These are phyloP conservation scores for Acanthococcus lagerstroemiae DNA, from an alignment of 2,888 invertebrate species.

Conservation along the genomic window DNA sequence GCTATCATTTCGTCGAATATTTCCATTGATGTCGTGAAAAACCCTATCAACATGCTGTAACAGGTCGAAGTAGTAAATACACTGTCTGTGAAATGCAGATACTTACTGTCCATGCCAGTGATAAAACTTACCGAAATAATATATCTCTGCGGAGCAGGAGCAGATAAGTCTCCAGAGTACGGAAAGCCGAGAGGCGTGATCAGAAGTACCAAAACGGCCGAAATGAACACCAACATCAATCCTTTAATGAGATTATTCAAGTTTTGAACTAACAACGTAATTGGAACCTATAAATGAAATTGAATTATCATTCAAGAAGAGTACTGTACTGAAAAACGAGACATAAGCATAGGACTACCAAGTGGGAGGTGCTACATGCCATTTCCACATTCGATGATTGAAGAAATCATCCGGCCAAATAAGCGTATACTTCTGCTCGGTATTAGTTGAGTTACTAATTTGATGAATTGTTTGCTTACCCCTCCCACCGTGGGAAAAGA, in stretches of 20 bases:
- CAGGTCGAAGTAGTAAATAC: too few species aligned
- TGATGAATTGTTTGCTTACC: too few species aligned
- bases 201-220: constrained; percentile 49
- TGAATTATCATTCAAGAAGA: too few species aligned
- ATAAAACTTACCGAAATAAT: constrained; percentile 62
- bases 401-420: too few species aligned
- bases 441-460: too few species aligned
- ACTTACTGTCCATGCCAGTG: not conserved
- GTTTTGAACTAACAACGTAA: constrained; percentile 44
- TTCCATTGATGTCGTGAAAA: constrained; percentile 47
- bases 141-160: constrained; percentile 61
- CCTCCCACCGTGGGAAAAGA: too few species aligned
- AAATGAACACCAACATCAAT: constrained; percentile 46
- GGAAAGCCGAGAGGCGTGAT: constrained; percentile 63
- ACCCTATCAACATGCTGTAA: constrained; percentile 54
- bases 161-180: constrained; percentile 53
- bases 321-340: too few species aligned
- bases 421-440: too few species aligned
- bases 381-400: too few species aligned
- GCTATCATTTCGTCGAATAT: constrained; percentile 45
- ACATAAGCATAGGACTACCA: too few species aligned
- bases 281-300: constrained; percentile 42
- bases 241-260: constrained; percentile 47
- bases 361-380: too few species aligned
- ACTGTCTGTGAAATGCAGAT: not conserved